Conservation (phyloP, 2,113 vertebrate species). For the Hyperopisus bebe region DNA sequence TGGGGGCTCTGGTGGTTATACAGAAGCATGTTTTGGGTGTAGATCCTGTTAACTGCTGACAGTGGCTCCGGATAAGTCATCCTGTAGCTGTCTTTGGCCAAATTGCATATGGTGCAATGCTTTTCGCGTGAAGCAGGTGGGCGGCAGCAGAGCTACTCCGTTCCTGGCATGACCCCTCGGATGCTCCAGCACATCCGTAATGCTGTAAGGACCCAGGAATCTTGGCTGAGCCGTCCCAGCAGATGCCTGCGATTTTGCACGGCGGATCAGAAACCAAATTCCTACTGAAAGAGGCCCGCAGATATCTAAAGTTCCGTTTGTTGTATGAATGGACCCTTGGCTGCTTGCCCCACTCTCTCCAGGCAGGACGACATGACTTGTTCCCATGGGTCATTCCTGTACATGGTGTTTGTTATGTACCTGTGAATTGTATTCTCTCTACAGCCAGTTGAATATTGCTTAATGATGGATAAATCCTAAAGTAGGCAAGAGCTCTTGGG, state of each 20-base stretch:
- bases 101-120: neutral
- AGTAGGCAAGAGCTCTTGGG: neutral
- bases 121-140: neutral
- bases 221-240: slow-evolving; percentile 43
- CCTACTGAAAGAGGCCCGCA: slow-evolving; percentile 37
- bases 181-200: slow-evolving; percentile 4
- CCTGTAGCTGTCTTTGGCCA: slow-evolving; percentile 25
- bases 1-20: neutral
- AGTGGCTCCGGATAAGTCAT: slow-evolving; percentile 35
- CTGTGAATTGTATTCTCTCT: neutral
- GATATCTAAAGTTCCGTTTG: slow-evolving; percentile 13
- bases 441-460: neutral
- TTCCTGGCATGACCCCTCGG: neutral
- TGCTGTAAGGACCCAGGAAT: slow-evolving; percentile 25
- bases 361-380: neutral
- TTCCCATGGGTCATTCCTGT: neutral
- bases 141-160: neutral
- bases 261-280: slow-evolving; percentile 54
- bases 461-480: neutral
- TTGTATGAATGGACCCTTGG: neutral
- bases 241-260: slow-evolving; percentile 52
- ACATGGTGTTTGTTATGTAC: neutral
- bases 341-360: neutral
- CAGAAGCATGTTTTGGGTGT: neutral
- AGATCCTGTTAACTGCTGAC: slow-evolving; percentile 29